These are phyloP conservation scores for Tangara arthus DNA, from an alignment of 2,797 vertebrate genomes.

Conservation along the genomic window DNA sequence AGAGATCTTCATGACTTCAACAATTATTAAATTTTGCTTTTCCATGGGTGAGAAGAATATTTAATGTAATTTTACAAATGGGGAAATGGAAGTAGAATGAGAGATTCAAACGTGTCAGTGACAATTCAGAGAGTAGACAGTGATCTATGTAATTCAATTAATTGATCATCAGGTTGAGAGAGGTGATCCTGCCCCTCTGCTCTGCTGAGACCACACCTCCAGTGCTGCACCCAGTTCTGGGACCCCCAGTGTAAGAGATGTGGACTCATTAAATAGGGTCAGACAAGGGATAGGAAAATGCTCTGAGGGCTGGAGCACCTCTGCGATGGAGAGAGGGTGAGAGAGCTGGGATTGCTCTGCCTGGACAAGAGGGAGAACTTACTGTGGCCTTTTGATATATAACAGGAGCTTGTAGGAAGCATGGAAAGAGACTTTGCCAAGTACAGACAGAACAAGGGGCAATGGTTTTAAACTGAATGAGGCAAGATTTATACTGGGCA, in stretches of 20 bases:
- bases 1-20: not conserved
- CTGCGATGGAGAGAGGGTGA: not conserved
- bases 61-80: not conserved
- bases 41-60: not conserved
- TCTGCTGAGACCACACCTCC: not conserved
- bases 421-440: not conserved
- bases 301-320: not conserved
- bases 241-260: not conserved
- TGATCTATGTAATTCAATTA: not conserved
- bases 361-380: not conserved
- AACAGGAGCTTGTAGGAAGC: not conserved
- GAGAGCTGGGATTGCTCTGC: no score
- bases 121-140: not conserved
- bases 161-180: not conserved
- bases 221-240: not conserved
- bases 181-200: not conserved
- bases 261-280: accelerated
- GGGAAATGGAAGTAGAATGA: not conserved
- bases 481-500: not conserved
- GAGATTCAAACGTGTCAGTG: not conserved
- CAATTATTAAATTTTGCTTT: not conserved
- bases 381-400: not conserved
- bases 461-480: not conserved
- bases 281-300: accelerated
- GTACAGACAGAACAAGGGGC: not conserved